These are phyloP conservation scores for Periophthalmus modestus DNA, from an alignment of 2,113 vertebrate species.

Conservation along the genomic window DNA sequence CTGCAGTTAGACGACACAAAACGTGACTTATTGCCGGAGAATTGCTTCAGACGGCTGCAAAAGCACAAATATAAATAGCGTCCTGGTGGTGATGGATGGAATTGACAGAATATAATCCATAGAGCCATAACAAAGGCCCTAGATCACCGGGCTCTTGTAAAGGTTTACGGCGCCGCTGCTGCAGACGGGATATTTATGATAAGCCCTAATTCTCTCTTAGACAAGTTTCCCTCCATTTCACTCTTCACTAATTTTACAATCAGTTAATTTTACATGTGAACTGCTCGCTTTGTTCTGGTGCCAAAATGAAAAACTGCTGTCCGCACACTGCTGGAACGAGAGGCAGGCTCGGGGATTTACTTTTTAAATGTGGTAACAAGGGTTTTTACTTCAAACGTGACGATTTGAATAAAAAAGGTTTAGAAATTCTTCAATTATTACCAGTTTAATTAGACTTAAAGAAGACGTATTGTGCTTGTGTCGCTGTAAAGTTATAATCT, in stretches of 20 bases:
- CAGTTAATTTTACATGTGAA: constrained; percentile 7
- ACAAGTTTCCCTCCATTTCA: constrained; percentile 4
- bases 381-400: neutral
- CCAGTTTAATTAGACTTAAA: too few relatives aligned
- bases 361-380: neutral
- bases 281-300: neutral
- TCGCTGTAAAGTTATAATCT: too few relatives aligned
- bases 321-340: neutral
- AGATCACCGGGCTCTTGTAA: constrained; percentile 3
- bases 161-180: neutral
- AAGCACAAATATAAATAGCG: neutral
- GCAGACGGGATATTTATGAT: constrained; percentile 10
- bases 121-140: neutral
- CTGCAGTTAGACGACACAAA: neutral
- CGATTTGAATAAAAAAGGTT: constrained; percentile 1
- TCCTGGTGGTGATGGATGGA: neutral
- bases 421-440: neutral
- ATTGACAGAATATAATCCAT: constrained; percentile 2
- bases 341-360: neutral
- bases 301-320: constrained; percentile 4
- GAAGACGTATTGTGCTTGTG: too few relatives aligned
- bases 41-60: neutral
- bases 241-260: constrained; percentile 11
- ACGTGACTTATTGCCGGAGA: neutral
- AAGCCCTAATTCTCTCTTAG: constrained; percentile 6